Evolutionary conservation across 2,888 invertebrate genomes (phyloP).

Genomic region (Rhingia campestris): DNA sequence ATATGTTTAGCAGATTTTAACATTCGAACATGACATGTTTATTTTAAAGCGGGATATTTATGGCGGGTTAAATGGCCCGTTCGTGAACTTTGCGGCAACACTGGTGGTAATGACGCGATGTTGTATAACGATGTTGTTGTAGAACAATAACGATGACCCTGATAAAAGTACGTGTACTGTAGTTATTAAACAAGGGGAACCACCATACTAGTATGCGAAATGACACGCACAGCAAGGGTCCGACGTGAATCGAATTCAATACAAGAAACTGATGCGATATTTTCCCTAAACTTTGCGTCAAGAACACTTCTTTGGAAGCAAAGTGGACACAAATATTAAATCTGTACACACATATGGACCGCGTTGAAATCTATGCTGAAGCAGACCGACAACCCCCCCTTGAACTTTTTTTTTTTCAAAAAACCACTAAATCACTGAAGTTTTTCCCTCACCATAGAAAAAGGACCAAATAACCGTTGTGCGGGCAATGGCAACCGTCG

Average conservation of each 20-base stretch:
- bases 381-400: neutral
- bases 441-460: neutral
- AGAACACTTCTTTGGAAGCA: conserved; percentile 5
- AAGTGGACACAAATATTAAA: conserved; percentile 18
- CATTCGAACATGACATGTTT: no score
- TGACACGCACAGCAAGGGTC: neutral
- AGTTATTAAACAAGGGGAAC: conserved; percentile 1
- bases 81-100: no score
- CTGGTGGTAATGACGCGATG: neutral
- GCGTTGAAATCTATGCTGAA: conserved; percentile 4
- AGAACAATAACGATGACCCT: conserved; percentile 1
- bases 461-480: conserved; percentile 9
- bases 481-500: neutral
- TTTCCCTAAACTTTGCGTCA: conserved; percentile 9
- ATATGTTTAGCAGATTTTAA: no score
- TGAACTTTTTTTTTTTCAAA: conserved; percentile 21
- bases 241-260: conserved; percentile 35
- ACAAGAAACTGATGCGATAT: neutral
- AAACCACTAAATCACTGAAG: conserved; percentile 28
- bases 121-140: neutral
- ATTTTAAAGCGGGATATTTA: no score
- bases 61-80: no score
- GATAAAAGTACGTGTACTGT: conserved; percentile 32
- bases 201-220: neutral
- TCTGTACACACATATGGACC: conserved; percentile 15